These are phyloP conservation scores for Andricus grossulariae DNA, from an alignment of 1,140 invertebrate species.

Conservation along the genomic window DNA sequence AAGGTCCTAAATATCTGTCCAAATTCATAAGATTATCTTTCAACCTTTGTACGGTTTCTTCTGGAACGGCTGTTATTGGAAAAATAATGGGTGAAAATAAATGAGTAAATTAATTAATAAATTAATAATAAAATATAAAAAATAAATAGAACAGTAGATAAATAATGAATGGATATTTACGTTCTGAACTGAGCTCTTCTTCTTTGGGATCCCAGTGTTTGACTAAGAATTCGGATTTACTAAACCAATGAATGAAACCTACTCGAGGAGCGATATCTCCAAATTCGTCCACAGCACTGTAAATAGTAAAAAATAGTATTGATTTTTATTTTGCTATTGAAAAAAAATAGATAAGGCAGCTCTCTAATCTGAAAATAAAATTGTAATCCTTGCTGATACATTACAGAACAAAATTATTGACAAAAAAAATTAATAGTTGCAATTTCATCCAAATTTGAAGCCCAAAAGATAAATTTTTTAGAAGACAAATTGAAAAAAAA, in stretches of 20 bases:
- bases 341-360: too few relatives aligned
- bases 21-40: slow-evolving; percentile 86
- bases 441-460: too few relatives aligned
- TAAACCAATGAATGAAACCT: slow-evolving; percentile 94
- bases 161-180: slow-evolving; percentile 57
- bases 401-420: too few relatives aligned
- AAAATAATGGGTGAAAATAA: slow-evolving; percentile 34
- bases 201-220: slow-evolving; percentile 88
- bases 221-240: slow-evolving; percentile 88
- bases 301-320: too few relatives aligned
- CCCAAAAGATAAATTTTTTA: too few relatives aligned
- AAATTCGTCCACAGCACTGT: slow-evolving; percentile 78
- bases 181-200: slow-evolving; percentile 81
- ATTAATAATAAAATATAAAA: not conserved
- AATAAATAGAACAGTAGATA: not conserved
- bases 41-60: slow-evolving; percentile 79
- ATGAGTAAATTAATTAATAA: slow-evolving; percentile 20
- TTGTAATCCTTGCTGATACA: too few relatives aligned
- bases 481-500: too few relatives aligned
- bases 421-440: too few relatives aligned
- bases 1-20: slow-evolving; percentile 90
- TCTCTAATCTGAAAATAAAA: too few relatives aligned
- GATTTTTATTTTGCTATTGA: too few relatives aligned
- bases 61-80: slow-evolving; percentile 71
- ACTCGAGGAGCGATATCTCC: slow-evolving; percentile 81